Conservation (phyloP, 37 sponge, comb jelly and placozoan genomes). For the Chondrilla cf. caribensis region DNA sequence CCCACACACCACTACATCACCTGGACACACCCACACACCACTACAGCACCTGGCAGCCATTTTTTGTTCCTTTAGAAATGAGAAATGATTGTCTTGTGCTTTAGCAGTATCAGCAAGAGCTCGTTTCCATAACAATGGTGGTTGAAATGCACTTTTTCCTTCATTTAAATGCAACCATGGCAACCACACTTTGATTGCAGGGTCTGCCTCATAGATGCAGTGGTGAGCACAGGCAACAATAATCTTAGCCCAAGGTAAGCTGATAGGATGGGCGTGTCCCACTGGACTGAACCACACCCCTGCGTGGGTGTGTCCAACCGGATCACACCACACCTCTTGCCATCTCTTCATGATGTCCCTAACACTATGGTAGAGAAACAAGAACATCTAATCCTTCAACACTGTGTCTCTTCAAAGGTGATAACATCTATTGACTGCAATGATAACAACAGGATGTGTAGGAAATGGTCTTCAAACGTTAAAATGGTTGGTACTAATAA, state of each 20-base stretch:
- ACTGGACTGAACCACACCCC: not conserved
- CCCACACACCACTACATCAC: too few species aligned
- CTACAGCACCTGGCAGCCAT: too few species aligned
- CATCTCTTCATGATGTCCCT: not conserved
- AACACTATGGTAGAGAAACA: not conserved
- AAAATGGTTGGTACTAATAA: too few species aligned
- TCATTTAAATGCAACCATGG: not conserved
- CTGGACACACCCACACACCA: too few species aligned
- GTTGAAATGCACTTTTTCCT: not conserved
- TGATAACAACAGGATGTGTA: too few species aligned
- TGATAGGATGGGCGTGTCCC: not conserved
- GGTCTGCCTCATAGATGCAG: not conserved
- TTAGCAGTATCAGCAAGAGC: too few species aligned
- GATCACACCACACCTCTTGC: not conserved
- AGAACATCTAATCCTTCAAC: too few species aligned
- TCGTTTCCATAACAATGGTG: not conserved
- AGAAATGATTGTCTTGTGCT: too few species aligned
- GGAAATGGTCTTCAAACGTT: too few species aligned
- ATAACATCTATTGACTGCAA: too few species aligned
- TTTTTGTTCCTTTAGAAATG: too few species aligned
- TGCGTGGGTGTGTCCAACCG: not conserved
- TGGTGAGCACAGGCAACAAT: constrained; percentile 41
- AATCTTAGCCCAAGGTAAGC: constrained; percentile 62
- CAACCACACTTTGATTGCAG: not conserved
- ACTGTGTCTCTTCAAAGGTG: too few species aligned